Evolutionary conservation across 2,888 invertebrate species (phyloP).

Genomic region (Idaea straminata): DNA sequence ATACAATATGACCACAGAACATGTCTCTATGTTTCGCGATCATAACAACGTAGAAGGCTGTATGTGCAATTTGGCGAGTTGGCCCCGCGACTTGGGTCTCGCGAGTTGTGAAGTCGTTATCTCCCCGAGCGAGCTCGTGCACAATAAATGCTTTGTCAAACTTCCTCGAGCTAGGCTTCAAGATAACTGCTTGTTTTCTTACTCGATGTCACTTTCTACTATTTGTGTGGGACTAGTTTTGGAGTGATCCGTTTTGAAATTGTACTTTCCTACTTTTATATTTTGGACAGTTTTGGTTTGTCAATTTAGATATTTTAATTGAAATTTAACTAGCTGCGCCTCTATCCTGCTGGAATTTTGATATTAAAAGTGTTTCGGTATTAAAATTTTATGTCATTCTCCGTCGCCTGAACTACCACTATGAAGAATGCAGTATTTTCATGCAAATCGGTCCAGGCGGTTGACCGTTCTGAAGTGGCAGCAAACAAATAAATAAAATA

Average conservation of each 20-base stretch:
- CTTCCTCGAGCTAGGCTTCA: slow-evolving; percentile 44
- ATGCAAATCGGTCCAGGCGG: no score
- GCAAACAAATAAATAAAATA: no score
- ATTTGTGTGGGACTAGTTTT: neutral
- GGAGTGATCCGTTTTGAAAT: neutral
- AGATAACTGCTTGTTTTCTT: slow-evolving; percentile 60
- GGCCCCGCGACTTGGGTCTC: slow-evolving; percentile 7
- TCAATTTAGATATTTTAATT: no score
- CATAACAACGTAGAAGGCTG: slow-evolving; percentile 17
- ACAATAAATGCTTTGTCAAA: slow-evolving; percentile 75
- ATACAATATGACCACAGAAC: slow-evolving; percentile 9
- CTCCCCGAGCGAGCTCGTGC: slow-evolving; percentile 51
- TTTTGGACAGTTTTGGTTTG: no score
- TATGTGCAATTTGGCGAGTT: slow-evolving; percentile 19
- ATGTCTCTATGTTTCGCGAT: neutral
- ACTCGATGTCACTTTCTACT: slow-evolving; percentile 32
- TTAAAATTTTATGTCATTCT: no score
- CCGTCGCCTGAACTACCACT: no score
- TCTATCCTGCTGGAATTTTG: no score
- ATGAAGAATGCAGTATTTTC: no score
- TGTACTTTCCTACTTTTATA: no score
- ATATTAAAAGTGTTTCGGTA: no score
- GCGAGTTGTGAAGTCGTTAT: slow-evolving; percentile 67
- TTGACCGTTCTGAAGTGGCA: no score
- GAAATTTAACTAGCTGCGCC: no score